Base-by-base conservation (phyloP, 2,888 invertebrate species). In the Linnaemya tessellans region DNA sequence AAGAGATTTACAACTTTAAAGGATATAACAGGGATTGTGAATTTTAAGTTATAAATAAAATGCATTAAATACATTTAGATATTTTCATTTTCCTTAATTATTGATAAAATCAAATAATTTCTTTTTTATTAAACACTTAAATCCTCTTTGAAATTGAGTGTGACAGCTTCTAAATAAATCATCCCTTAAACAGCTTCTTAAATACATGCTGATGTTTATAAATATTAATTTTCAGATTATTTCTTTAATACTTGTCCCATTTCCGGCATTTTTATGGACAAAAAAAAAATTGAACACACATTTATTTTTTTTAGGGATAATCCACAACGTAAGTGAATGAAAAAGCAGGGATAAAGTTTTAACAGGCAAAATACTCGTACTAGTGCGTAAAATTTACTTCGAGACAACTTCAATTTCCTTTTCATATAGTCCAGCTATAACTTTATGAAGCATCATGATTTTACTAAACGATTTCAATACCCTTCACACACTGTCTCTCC, bases 401-500 rank as follows among this genome's bases (percentile, higher is more conserved):
- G 18, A 46, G 46, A 49, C 60, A 35, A 46, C 46, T 60, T 22
- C 58, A 43, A 73, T 20, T 73, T 30, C 35, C 30, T 30, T 30
- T 30, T 25, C 9, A 46, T 13, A 25, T 13, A 25, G 54, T 41
- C 41, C n/a, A 11, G n/a, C 41, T 11, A 58, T 30, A 60, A 60
- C 20, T 60, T 25, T 35, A 49, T 60, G 30, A 56, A 22, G n/a
- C 1, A 18, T n/a, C 54, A 70, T 70, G 54, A 30, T 51, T 51
- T 51, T 20, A 51, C 30, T 30, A 10, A 7, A 18, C 51, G 51
- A 51, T 51, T 68, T 38, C 9, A 41, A 41, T 54, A 56, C 10
- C 38, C 11, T 15, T 51, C 51, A 10, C 18, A 20, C 5, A 13
- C 30, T 30, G 30, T 9, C 18, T 60, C 35, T 5, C 38, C 7